These are phyloP conservation scores for Orthosia gracilis DNA, from an alignment of 2,888 invertebrate genomes.

Conservation along the genomic window DNA sequence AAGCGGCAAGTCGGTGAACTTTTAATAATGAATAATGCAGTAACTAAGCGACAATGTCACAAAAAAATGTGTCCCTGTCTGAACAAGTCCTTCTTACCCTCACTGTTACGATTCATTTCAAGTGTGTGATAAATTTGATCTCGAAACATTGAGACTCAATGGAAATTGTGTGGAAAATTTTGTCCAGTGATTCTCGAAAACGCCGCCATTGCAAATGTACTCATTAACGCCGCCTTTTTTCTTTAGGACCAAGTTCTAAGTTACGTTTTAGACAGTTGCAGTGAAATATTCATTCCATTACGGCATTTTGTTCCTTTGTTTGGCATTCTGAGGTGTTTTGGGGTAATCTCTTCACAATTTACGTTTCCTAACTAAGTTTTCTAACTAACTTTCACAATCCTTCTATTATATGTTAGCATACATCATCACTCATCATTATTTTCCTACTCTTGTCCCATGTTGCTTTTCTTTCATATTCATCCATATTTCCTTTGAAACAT, in stretches of 20 bases:
- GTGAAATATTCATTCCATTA: constrained; percentile 41
- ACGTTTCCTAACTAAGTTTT: too few relatives aligned
- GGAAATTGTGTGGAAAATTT: constrained; percentile 50
- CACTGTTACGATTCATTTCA: constrained; percentile 50
- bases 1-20: constrained; percentile 35
- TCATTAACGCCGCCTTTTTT: constrained; percentile 47
- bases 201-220: constrained; percentile 53
- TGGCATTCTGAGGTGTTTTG: constrained; percentile 8
- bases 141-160: constrained; percentile 49
- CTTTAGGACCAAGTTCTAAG: constrained; percentile 21
- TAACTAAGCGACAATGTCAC: constrained; percentile 39
- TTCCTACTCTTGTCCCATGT: too few relatives aligned
- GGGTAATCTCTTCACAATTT: too few relatives aligned
- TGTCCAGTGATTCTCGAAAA: constrained; percentile 56
- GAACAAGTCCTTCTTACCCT: constrained; percentile 41
- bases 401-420: too few relatives aligned
- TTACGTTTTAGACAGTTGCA: constrained; percentile 24
- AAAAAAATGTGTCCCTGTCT: constrained; percentile 44
- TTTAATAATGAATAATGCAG: constrained; percentile 59
- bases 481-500: too few relatives aligned
- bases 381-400: too few relatives aligned
- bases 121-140: constrained; percentile 56
- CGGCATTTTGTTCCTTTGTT: constrained; percentile 21
- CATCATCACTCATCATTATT: too few relatives aligned
- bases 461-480: too few relatives aligned